Conservation (phyloP, 2,888 invertebrate genomes). For the Harmothoe impar region DNA sequence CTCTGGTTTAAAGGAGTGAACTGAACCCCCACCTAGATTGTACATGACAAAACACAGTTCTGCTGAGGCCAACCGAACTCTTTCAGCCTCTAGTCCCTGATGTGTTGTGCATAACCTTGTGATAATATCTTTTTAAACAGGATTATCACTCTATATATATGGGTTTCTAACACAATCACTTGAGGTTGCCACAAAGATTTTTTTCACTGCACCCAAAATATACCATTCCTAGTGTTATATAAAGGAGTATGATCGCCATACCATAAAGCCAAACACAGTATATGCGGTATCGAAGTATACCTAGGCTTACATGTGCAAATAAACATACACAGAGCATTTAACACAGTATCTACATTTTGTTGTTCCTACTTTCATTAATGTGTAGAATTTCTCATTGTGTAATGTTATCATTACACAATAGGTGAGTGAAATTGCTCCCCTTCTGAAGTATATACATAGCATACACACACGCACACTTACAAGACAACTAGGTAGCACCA, state of each 20-base stretch:
- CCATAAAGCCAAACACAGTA: no score
- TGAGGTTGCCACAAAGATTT: no score
- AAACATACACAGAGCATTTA: neutral
- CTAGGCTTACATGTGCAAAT: neutral
- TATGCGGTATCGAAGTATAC: neutral
- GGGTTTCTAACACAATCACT: no score
- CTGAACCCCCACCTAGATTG: neutral
- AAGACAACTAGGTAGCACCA: constrained; percentile 6
- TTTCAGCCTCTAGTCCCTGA: neutral
- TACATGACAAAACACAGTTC: constrained; percentile 3
- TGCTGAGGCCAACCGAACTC: neutral
- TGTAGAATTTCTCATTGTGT: neutral
- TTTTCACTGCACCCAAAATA: no score
- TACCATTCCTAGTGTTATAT: no score
- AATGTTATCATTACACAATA: neutral
- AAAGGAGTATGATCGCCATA: no score
- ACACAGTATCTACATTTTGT: neutral
- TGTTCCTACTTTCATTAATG: constrained; percentile 15
- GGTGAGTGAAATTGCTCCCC: neutral
- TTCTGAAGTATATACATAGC: neutral
- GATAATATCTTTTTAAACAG: no score
- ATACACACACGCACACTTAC: neutral
- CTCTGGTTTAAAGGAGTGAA: no score
- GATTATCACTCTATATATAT: no score
- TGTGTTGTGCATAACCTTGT: constrained; percentile 23